Conservation (phyloP, 2,888 invertebrate species). For the Drosophila siamana region DNA sequence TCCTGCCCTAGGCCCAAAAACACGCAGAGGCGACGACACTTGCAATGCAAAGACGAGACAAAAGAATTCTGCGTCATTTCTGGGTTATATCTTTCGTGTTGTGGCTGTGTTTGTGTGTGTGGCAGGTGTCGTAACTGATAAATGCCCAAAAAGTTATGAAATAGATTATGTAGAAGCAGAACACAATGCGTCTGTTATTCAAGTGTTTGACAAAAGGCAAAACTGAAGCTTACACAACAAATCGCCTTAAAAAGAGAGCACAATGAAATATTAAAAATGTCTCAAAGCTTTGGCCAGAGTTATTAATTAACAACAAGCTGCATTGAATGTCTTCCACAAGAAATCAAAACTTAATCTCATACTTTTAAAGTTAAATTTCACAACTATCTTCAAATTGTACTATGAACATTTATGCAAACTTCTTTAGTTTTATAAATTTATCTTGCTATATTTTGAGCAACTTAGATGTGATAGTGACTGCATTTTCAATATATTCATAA, state of each 20-base stretch:
- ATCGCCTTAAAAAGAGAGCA: background rate
- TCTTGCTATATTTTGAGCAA: too few species aligned
- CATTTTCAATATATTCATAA: too few species aligned
- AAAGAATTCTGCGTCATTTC: constrained; percentile 40
- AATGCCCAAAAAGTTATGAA: constrained; percentile 38
- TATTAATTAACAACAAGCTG: too few species aligned
- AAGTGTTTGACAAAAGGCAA: background rate
- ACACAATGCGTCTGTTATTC: background rate
- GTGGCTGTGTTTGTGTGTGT: background rate
- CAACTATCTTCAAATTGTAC: too few species aligned
- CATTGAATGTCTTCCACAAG: too few species aligned
- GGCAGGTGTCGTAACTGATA: constrained; percentile 19
- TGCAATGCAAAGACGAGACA: constrained; percentile 30
- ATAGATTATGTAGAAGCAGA: constrained; percentile 21
- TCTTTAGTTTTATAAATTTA: too few species aligned
- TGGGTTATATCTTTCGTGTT: constrained; percentile 27
- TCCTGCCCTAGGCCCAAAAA: background rate
- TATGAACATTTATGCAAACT: too few species aligned
- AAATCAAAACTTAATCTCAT: too few species aligned
- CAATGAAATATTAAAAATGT: background rate
- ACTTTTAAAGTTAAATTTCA: too few species aligned
- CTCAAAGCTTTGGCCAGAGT: too few species aligned
- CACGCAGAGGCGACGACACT: background rate
- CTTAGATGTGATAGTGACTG: too few species aligned
- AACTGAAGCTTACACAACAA: background rate